These are phyloP conservation scores for Antheraea yamamai DNA, from an alignment of 2,888 invertebrate genomes.

Conservation along the genomic window DNA sequence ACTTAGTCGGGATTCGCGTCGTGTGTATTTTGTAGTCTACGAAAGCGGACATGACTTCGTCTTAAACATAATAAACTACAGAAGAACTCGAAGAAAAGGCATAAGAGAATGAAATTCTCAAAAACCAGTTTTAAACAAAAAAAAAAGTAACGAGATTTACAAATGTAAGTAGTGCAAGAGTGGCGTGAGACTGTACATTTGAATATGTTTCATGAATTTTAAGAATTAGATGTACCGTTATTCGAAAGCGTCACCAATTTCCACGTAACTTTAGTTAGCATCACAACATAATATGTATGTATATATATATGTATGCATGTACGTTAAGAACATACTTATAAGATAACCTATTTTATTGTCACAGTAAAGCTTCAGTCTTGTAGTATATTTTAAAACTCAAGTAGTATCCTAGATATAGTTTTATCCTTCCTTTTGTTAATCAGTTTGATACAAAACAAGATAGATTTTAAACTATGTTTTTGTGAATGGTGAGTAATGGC, in stretches of 20 bases:
- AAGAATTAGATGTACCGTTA: conserved; percentile 45
- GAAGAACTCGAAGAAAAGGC: background rate
- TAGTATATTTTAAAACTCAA: background rate
- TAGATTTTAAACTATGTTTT: no score
- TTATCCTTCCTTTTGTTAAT: no score
- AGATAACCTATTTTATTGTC: background rate
- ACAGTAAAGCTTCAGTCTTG: background rate
- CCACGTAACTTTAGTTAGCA: conserved; percentile 37
- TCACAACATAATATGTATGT: conserved; percentile 16
- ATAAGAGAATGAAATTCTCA: conserved; percentile 7
- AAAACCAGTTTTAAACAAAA: conserved; percentile 38
- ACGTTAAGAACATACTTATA: background rate
- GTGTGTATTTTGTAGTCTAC: background rate
- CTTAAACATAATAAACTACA: background rate
- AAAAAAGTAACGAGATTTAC: conserved; percentile 31
- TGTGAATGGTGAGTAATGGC: no score
- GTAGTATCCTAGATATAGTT: background rate
- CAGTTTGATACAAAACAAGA: no score
- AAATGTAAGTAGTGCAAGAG: conserved; percentile 32
- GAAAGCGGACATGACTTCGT: background rate
- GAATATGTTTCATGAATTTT: conserved; percentile 42
- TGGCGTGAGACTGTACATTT: conserved; percentile 35
- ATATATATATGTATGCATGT: background rate
- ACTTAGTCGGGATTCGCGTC: background rate
- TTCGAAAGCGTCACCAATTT: conserved; percentile 33